Percentiles rank a stretch among this genome's conserved stretches.
These are phyloP conservation scores for Zosterops lateralis DNA, from an alignment of 2,113 vertebrate genomes.

Conservation along the genomic window DNA sequence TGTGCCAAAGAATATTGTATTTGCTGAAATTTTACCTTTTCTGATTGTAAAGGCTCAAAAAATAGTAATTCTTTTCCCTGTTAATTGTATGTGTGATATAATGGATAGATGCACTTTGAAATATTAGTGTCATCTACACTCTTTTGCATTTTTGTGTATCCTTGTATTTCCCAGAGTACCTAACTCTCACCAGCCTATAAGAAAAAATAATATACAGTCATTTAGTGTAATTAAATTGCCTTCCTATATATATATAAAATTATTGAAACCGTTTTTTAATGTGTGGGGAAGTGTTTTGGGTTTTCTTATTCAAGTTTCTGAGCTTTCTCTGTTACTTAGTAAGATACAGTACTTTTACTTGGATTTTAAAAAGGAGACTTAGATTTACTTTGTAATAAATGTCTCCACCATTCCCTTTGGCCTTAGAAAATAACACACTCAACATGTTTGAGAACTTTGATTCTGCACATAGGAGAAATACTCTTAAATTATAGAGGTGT, in stretches of 20 bases:
- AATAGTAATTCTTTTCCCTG: rapidly evolving
- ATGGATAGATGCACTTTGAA: neutral
- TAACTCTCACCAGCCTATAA: neutral
- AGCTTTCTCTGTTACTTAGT: neutral
- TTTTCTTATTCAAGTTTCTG: neutral
- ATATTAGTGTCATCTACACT: neutral
- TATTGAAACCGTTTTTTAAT: neutral
- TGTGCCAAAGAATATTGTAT: neutral
- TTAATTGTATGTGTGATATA: neutral
- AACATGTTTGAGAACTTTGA: neutral
- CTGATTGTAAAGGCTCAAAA: neutral
- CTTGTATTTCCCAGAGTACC: neutral
- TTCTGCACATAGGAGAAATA: neutral
- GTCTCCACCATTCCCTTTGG: neutral
- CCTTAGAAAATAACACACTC: neutral
- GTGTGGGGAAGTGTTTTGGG: neutral
- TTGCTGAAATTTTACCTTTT: neutral
- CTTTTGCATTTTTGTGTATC: neutral
- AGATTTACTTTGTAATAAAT: neutral
- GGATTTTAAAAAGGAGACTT: neutral
- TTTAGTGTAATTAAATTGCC: neutral
- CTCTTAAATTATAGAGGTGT: neutral
- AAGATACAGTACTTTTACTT: neutral
- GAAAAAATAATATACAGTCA: neutral
- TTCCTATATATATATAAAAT: neutral